Base-by-base conservation (phyloP, 2,797 vertebrate genomes). In the Otolemur crassicaudatus region DNA sequence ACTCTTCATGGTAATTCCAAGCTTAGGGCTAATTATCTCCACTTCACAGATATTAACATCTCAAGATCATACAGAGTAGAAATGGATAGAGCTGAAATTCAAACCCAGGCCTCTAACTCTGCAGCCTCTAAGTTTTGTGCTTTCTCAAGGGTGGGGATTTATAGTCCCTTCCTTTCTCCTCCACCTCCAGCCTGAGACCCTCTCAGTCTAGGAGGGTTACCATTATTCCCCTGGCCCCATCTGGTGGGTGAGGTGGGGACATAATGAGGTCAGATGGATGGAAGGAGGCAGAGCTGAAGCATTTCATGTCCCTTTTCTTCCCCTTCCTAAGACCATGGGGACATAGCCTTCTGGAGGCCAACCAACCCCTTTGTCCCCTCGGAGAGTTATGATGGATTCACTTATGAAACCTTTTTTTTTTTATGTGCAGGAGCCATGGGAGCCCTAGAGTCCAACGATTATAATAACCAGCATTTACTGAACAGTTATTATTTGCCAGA, bases 341-440 rank as follows among this genome's bases (percentile, higher is more conserved):
- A 27, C 17, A 27, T 13, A 4, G 82, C 56, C 29, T 86, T 60
- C 61, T 1, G 1, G 27, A 58, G 40, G 22, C 12, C 63, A 37
- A 7, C 12, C 63, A 37, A 7, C 0, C 19, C 3, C 2, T 11
- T 7, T 17, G 14, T 4, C 27, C 22, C 2, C 46, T 43, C 4
- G 46, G 9, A 31, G n/a, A 77, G 27, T 34, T 56, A 79, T 6
- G 65, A 46, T 61, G 80, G 22, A 29, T 81, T 89, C 40, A 31
- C 46, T 37, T 40, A 27, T 0, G 14, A 27, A 75, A 27, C 20
- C 49, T 80, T 13, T 46, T 72, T 43, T 40, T 46, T 49, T 53
- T 53, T 53, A 8, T 17, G 40, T 31, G 49, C 61, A 31, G 20
- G 40, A 23, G 61, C 29, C 20, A 11, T 2, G 56, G 40, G 13